Evolutionary conservation across 2,888 invertebrate genomes (phyloP).

Genomic region (Tribolium freemani): DNA sequence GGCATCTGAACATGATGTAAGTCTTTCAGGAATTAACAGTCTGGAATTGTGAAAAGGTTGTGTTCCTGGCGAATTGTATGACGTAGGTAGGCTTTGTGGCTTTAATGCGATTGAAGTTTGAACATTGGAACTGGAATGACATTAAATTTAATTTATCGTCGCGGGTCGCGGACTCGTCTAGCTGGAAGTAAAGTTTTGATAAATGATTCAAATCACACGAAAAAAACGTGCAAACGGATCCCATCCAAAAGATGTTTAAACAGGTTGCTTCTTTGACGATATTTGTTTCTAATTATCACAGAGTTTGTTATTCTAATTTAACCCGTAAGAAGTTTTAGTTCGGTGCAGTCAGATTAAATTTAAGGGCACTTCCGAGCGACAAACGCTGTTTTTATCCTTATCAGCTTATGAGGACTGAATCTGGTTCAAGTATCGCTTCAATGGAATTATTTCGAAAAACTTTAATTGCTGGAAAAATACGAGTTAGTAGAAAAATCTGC

Average conservation of each 20-base stretch:
- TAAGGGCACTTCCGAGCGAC: neutral
- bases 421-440: neutral
- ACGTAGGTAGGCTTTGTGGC: neutral
- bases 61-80: neutral
- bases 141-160: neutral
- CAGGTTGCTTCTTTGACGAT: neutral
- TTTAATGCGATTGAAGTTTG: neutral
- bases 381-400: neutral
- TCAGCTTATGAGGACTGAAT: neutral
- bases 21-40: neutral
- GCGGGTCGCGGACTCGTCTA: neutral
- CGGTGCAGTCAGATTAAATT: neutral
- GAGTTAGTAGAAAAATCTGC: too few relatives aligned
- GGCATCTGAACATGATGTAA: neutral
- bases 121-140: neutral
- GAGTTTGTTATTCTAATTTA: neutral
- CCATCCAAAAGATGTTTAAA: neutral
- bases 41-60: neutral
- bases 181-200: neutral
- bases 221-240: neutral
- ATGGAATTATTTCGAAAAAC: neutral
- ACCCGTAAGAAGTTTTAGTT: neutral
- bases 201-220: neutral
- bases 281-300: neutral
- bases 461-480: neutral